A percentile compares a stretch with the other conserved stretches of the same genome.
Evolutionary conservation across 2,113 vertebrate genomes (phyloP).

Genomic region (Triplophysa dalaica): DNA sequence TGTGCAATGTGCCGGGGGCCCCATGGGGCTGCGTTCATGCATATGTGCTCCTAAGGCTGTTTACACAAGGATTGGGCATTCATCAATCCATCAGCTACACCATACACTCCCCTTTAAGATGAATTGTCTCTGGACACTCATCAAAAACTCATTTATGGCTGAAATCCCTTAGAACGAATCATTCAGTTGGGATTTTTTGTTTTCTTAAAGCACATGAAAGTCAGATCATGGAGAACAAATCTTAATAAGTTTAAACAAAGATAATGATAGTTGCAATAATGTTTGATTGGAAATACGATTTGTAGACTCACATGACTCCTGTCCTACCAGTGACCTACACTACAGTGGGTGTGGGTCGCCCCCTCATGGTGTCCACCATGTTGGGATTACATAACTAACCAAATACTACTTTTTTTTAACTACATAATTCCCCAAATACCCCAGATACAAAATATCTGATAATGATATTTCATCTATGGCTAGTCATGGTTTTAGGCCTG

Average conservation of each 20-base stretch:
- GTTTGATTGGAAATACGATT: no score
- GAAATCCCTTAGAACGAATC: background rate
- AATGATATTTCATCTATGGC: no score
- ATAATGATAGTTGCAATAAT: no score
- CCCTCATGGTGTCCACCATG: no score
- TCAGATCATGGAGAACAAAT: background rate
- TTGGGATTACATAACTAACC: background rate
- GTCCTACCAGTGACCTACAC: no score
- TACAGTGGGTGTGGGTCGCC: no score
- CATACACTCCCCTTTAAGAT: constrained; percentile 14
- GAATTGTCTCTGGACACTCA: constrained; percentile 26
- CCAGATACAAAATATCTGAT: no score
- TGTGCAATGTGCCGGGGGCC: constrained; percentile 50
- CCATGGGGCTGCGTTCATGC: constrained; percentile 49
- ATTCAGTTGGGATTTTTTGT: background rate
- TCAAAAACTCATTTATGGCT: constrained; percentile 12
- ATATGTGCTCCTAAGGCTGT: constrained; percentile 50
- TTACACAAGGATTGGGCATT: constrained; percentile 55
- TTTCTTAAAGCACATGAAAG: background rate
- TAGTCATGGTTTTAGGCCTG: no score
- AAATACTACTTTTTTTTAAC: background rate
- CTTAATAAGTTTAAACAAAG: no score
- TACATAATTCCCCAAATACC: no score
- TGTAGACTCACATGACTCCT: no score
- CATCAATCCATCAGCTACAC: constrained; percentile 52